These are phyloP conservation scores for Lithobates pipiens DNA, from an alignment of 2,797 vertebrate genomes.

Conservation along the genomic window DNA sequence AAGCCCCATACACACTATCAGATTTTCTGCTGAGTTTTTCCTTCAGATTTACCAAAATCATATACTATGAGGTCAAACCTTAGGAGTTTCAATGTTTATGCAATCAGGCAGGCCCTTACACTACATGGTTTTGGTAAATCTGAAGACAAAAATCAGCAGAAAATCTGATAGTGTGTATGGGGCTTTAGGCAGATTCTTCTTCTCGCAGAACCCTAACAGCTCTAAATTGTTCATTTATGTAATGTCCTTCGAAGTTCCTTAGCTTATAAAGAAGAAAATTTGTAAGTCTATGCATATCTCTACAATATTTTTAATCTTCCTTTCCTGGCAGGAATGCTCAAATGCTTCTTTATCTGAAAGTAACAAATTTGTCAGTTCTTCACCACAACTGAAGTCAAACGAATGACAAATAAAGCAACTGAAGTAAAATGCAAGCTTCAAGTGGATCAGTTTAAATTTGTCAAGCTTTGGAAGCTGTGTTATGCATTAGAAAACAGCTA, in stretches of 20 bases:
- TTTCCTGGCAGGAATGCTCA: not conserved
- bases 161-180: too few species aligned
- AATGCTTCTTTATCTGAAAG: conserved; percentile 21
- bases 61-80: too few species aligned
- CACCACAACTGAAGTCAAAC: conserved; percentile 1
- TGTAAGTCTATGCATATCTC: not conserved
- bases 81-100: too few species aligned
- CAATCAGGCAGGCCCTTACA: too few species aligned
- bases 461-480: conserved; percentile 27
- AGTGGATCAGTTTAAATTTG: conserved; percentile 54
- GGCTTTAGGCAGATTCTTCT: not conserved
- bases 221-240: too few species aligned
- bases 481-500: conserved; percentile 46
- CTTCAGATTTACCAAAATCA: too few species aligned
- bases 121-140: too few species aligned
- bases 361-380: conserved; percentile 32
- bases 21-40: too few species aligned
- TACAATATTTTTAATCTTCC: not conserved
- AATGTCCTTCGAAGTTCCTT: too few species aligned
- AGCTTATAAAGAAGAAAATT: not conserved
- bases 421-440: conserved; percentile 47
- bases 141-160: too few species aligned
- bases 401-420: conserved; percentile 42
- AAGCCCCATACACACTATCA: too few species aligned
- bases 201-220: too few species aligned